Percentiles rank a stretch among this genome's conserved stretches.
Evolutionary conservation across 2,888 invertebrate species (phyloP).

Genomic region (Ophion costatus): DNA sequence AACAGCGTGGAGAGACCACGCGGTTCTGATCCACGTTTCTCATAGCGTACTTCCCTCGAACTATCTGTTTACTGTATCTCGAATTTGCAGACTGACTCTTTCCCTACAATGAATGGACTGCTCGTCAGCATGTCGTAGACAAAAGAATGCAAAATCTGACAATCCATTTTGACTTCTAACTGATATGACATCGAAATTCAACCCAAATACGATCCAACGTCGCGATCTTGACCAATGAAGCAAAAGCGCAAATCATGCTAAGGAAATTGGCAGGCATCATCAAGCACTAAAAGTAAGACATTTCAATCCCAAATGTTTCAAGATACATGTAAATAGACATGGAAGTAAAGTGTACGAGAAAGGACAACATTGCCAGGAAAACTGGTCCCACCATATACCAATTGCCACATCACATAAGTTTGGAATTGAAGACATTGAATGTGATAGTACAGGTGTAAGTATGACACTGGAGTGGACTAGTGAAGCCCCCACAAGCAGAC

Average conservation of each 20-base stretch:
- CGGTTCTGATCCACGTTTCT: constrained; percentile 59
- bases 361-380: not conserved
- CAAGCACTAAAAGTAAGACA: not conserved
- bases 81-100: not conserved
- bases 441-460: no score
- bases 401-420: not conserved
- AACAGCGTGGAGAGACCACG: constrained; percentile 51
- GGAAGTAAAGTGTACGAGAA: not conserved
- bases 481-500: not conserved
- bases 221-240: not conserved
- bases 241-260: not conserved
- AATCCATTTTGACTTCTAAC: no score
- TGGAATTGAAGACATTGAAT: not conserved
- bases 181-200: not conserved
- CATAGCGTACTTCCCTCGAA: constrained; percentile 27
- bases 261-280: not conserved
- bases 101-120: not conserved
- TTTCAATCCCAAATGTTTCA: not conserved
- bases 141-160: not conserved
- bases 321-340: not conserved
- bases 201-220: not conserved
- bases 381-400: not conserved
- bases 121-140: not conserved
- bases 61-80: not conserved
- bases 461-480: not conserved